A percentile compares a stretch with the other conserved stretches of the same genome.
Conservation (phyloP, 2,113 vertebrate species). For the Probosciger aterrimus region DNA sequence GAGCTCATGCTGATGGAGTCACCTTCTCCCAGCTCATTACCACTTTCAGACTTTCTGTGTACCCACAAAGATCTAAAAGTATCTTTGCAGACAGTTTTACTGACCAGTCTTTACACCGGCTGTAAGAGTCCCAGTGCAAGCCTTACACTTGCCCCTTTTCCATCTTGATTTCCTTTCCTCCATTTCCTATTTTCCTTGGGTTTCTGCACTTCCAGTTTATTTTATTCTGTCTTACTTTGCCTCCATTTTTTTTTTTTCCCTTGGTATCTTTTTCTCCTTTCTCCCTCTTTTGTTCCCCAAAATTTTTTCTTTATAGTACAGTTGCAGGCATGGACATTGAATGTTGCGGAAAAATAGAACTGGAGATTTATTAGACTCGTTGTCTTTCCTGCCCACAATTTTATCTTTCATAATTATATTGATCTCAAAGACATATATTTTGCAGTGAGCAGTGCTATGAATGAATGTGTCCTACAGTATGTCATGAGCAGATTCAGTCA, state of each 20-base stretch:
- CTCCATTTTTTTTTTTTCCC: neutral
- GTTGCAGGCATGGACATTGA: neutral
- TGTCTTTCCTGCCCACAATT: neutral
- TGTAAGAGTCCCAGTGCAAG: neutral
- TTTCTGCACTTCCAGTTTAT: neutral
- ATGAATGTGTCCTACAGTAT: rapidly evolving
- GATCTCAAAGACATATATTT: neutral
- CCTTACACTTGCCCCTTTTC: neutral
- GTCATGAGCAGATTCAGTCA: neutral
- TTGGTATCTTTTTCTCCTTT: neutral
- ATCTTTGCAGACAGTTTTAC: neutral
- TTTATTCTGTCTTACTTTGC: neutral
- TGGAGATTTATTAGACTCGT: neutral
- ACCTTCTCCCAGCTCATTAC: neutral
- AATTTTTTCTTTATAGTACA: neutral
- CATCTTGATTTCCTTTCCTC: neutral
- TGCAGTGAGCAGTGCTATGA: neutral
- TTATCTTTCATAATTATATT: neutral
- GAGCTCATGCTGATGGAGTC: neutral
- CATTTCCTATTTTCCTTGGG: neutral
- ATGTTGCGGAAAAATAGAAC: neutral
- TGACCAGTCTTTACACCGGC: neutral
- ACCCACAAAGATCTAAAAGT: neutral
- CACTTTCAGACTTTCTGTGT: neutral
- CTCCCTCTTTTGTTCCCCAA: neutral